Conservation (phyloP, 2,113 vertebrate species). For the Pseudonaja textilis region DNA sequence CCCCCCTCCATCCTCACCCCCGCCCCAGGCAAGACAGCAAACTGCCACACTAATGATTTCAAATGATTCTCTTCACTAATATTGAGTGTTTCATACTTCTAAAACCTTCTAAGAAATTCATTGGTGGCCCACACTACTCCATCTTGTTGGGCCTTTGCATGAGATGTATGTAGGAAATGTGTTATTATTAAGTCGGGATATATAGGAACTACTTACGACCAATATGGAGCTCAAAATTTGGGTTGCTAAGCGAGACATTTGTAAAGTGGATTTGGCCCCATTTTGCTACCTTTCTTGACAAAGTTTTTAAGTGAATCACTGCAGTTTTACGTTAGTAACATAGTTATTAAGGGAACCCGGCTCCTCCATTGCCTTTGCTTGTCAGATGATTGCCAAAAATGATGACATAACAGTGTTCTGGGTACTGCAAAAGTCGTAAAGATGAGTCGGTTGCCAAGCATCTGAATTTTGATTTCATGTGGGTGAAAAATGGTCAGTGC, state of each 20-base stretch:
- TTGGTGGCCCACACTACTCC: not conserved
- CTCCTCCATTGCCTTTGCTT: not conserved
- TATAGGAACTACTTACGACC: not conserved
- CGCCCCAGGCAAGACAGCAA: not conserved
- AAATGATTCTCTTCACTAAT: not conserved
- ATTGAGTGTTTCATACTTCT: not conserved
- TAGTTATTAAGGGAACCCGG: not conserved
- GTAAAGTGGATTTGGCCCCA: not conserved
- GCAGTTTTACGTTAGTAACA: not conserved
- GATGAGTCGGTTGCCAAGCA: not conserved
- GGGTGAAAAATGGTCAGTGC: not conserved
- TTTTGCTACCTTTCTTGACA: not conserved
- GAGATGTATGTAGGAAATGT: not conserved
- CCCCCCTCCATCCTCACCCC: too few species aligned
- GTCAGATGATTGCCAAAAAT: not conserved
- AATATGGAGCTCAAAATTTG: not conserved
- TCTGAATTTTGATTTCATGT: too few species aligned
- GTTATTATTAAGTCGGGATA: not conserved
- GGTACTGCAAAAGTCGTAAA: not conserved
- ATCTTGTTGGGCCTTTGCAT: not conserved
- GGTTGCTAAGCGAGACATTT: not conserved
- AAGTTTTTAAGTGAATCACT: not conserved
- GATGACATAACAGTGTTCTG: not conserved
- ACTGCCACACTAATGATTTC: not conserved
- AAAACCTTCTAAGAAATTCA: not conserved